Conservation (phyloP, 2,797 vertebrate genomes). For the Acipenser oxyrinchus region DNA sequence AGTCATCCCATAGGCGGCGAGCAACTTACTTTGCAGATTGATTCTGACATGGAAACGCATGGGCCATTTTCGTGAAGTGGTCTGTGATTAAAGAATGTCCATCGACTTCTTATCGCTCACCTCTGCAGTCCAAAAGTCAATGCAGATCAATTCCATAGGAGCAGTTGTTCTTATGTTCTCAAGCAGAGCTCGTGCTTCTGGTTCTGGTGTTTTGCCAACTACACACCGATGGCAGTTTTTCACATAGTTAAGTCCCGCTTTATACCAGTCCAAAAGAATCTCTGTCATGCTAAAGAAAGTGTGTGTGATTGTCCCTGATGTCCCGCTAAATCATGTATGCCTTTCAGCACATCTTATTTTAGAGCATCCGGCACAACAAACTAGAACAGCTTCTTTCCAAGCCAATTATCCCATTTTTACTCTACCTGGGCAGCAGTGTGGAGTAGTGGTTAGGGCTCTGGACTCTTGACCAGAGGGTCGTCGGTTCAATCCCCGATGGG, state of each 20-base stretch:
- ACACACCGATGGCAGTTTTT: background rate
- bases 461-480: too few relatives aligned
- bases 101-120: background rate
- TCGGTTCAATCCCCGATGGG: too few relatives aligned
- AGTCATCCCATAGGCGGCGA: background rate
- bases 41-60: background rate
- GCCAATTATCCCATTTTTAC: too few relatives aligned
- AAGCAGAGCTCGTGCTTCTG: background rate
- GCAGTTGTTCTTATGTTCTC: background rate
- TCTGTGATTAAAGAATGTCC: too few relatives aligned
- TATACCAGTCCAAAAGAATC: background rate
- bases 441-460: too few relatives aligned
- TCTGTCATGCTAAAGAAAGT: background rate
- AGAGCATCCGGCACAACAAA: too few relatives aligned
- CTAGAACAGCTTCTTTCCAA: too few relatives aligned
- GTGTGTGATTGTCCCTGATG: slow-evolving; percentile 1
- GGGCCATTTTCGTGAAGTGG: too few relatives aligned
- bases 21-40: background rate
- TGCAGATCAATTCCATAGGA: background rate
- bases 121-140: background rate
- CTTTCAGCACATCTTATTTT: too few relatives aligned
- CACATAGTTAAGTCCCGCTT: background rate
- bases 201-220: background rate
- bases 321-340: background rate
- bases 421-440: too few relatives aligned